Percentiles rank a stretch among this genome's conserved stretches.
Conservation (phyloP, 1,140 invertebrate genomes). For the Delia radicum region DNA sequence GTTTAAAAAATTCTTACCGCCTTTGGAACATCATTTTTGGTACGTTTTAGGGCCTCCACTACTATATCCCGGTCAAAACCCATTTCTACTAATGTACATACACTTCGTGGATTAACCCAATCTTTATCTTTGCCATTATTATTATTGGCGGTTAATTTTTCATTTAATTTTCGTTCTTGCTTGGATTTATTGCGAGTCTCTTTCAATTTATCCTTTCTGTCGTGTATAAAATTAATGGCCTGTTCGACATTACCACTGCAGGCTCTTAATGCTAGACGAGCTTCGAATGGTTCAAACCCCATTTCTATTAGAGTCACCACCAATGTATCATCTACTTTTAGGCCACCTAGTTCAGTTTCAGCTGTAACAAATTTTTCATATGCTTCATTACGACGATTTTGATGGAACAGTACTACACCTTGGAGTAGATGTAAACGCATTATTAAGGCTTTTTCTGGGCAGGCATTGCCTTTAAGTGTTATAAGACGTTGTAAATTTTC, state of each 20-base stretch:
- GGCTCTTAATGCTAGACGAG: constrained; percentile 66
- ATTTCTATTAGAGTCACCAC: constrained; percentile 61
- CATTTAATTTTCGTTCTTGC: constrained; percentile 58
- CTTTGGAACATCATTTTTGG: constrained; percentile 67
- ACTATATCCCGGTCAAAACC: constrained; percentile 64
- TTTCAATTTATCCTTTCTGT: constrained; percentile 59
- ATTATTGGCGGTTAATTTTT: constrained; percentile 36
- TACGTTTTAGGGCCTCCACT: constrained; percentile 61
- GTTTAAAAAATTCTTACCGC: constrained; percentile 64
- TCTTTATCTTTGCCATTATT: constrained; percentile 29
- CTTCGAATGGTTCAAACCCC: constrained; percentile 65
- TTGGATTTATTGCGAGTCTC: constrained; percentile 59
- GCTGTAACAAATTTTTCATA: constrained; percentile 61
- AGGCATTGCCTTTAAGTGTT: constrained; percentile 65
- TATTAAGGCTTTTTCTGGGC: constrained; percentile 70
- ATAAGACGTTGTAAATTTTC: constrained; percentile 68
- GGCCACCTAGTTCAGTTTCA: constrained; percentile 61
- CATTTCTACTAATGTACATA: constrained; percentile 66
- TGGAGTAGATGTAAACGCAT: constrained; percentile 76
- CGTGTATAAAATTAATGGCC: constrained; percentile 67
- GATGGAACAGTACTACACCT: constrained; percentile 74
- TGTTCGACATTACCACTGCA: constrained; percentile 61
- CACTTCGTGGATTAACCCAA: constrained; percentile 52
- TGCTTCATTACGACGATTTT: constrained; percentile 66
- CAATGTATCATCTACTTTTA: constrained; percentile 65